Base-by-base conservation (phyloP, 2,888 invertebrate genomes). In the Oasisia sp. region DNA sequence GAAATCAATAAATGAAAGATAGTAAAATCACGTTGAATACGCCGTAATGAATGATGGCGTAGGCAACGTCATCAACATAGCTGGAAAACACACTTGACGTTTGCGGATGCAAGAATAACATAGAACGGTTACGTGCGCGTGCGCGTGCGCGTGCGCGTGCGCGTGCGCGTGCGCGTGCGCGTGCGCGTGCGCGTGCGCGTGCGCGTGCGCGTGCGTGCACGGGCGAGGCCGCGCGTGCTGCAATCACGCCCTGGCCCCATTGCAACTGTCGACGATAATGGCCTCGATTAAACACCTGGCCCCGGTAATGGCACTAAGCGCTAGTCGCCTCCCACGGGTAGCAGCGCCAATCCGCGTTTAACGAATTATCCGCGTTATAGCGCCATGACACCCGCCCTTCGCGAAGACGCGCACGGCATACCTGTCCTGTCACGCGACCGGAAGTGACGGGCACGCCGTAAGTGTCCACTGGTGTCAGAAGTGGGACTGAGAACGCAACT, bases 11-110 rank as follows among this genome's bases (percentile, higher is more conserved):
- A 50, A 50, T 8, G 9, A 5, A 50, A 50, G 38, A 38, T 38
- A 50, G 5, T 50, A 50, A 50, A 50, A 50, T 2, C 14, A 50
- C 14, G 50, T 14, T 9, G 50, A 50, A 50, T 50, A 50, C 14
- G 14, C 38, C 38, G 38, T 38, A 38, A 38, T 4, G 38, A 38
- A 38, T 38, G 38, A 38, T 38, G 50, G 50, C 50, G 50, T 50
- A 50, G 50, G 99, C 96, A 99, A 99, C 96, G 98, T 99, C 27
- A 97, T 38, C 99, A 0, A 97, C 99, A 2, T 99, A 98, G 32
- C 98, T 99, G 98, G 9, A 50, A 4, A 12, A 89, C 32, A 98
- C 98, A 95, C 99, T 99, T 1, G 97, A 94, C 27, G 14, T n/a
- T 0, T 27, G 27, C 19, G 74, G 5, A 1, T 19, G 19, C 19